Conservation (phyloP, 2,113 vertebrate genomes). For the Felis chaus region DNA sequence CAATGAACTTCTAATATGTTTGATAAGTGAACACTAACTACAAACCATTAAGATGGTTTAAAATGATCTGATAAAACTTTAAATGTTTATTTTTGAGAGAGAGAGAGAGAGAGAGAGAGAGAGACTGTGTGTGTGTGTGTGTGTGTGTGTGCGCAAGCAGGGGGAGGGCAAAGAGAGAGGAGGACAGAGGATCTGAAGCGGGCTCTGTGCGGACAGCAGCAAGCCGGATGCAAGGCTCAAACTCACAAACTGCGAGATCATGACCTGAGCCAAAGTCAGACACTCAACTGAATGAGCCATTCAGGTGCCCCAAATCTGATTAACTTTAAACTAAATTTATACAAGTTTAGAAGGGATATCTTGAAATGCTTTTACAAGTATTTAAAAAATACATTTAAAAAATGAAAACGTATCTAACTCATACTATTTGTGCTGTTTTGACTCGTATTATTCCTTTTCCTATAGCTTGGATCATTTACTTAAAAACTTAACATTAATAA, state of each 20-base stretch:
- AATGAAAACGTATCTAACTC: not conserved
- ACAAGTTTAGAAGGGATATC: not conserved
- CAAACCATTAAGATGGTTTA: not conserved
- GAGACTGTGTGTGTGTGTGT: too few species aligned
- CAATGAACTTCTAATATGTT: not conserved
- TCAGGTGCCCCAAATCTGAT: not conserved
- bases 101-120: too few species aligned
- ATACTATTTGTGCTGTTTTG: not conserved
- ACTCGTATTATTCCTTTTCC: not conserved
- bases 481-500: not conserved
- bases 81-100: too few species aligned
- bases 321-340: conserved; percentile 10
- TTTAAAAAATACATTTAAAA: not conserved
- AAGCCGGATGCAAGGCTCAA: too few species aligned
- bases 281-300: too few species aligned
- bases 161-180: too few species aligned
- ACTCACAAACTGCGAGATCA: too few species aligned
- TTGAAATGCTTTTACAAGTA: not conserved
- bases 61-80: conserved; percentile 41
- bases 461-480: not conserved
- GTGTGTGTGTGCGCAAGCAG: too few species aligned
- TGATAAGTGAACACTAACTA: not conserved
- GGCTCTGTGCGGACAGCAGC: too few species aligned
- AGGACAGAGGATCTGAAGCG: too few species aligned
- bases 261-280: too few species aligned